Base-by-base conservation (phyloP, 2,113 vertebrate genomes). In the Micromys minutus region DNA sequence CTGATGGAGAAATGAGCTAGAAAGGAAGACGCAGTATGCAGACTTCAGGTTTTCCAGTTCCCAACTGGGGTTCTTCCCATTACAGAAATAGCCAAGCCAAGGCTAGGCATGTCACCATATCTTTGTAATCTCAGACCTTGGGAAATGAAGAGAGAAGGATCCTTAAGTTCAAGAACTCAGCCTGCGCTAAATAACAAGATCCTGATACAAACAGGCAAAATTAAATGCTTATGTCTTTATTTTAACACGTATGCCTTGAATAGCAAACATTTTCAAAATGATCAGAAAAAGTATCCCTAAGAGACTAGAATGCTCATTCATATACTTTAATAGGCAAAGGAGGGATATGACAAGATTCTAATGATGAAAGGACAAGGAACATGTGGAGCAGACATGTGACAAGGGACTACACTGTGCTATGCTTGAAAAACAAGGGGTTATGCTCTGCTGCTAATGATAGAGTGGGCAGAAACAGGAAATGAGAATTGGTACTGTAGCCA, bases 81-180 rank as follows among this genome's bases (percentile, higher is more conserved):
- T 85, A 34, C 1, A 94, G 86, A 89, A 63, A 95, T 17, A 63
- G 24, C 19, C 90, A 91, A 88, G 81, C 45, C 81, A 92, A 95
- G 63, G 42, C 31, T 65, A 22, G 59, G 61, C 45, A 24, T 69
- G 42, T 63, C 84, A 24, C 3, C 42, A 86, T 29, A 11, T 57
- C 24, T 36, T 67, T 72, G 47, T n/a, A 26, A 71, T 72, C 24
- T 71, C 85, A 57, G 67, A 0, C 12, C 5, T 39, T 19, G 47
- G 13, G 36, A 87, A 11, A 36, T 29, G 36, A 72, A 87, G 36
- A 15, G 21, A 55, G 45, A 19, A 50, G 47, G 26, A 39, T 15
- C 42, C 31, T 84, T 19, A 19, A 17, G 36, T 55, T 55, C 34
- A 52, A 72, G 47, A 87, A 87, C 4, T 7, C 22, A 71, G 47